Percentiles rank a stretch among this genome's conserved stretches.
phyloP scores from a whole-genome alignment of 2,888 invertebrate genomes.

The Tridacna crocea region DNA sequence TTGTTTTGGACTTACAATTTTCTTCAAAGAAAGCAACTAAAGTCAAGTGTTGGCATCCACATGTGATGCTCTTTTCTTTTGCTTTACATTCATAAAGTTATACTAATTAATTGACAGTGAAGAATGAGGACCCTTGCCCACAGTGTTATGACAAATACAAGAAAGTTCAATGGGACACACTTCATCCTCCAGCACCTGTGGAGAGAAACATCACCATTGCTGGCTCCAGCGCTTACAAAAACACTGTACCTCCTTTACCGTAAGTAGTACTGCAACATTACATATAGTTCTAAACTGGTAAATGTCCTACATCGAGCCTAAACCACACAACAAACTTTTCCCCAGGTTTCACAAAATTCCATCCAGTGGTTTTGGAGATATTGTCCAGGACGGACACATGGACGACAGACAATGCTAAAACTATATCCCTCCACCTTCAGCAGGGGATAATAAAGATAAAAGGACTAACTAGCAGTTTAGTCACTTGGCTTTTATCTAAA shows the following conservation, averaged over 20 bases:
- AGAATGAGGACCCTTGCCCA: constrained; percentile 77
- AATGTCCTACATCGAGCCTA: background rate
- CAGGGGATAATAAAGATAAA: no score
- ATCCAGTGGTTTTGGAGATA: background rate
- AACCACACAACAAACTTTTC: no score
- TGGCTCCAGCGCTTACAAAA: constrained; percentile 73
- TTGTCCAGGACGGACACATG: no score
- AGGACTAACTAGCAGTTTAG: no score
- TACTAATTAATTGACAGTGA: constrained; percentile 71
- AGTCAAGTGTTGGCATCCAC: no score
- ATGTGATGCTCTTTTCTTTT: no score
- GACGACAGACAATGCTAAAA: no score
- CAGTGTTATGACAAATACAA: constrained; percentile 75
- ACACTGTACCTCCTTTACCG: constrained; percentile 73
- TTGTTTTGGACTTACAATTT: no score
- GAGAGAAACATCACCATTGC: constrained; percentile 73
- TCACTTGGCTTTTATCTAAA: no score
- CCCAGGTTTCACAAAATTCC: background rate
- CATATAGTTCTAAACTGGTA: background rate
- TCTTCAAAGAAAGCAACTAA: no score
- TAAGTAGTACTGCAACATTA: constrained; percentile 39
- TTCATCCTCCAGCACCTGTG: constrained; percentile 76
- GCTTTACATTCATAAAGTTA: background rate
- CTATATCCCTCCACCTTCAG: no score
- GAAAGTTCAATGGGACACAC: constrained; percentile 75